Evolutionary conservation across 2,888 invertebrate species (phyloP), one percentile per base, ranked within the genome.

Genomic region (Orthonychiurus folsomi): DNA sequence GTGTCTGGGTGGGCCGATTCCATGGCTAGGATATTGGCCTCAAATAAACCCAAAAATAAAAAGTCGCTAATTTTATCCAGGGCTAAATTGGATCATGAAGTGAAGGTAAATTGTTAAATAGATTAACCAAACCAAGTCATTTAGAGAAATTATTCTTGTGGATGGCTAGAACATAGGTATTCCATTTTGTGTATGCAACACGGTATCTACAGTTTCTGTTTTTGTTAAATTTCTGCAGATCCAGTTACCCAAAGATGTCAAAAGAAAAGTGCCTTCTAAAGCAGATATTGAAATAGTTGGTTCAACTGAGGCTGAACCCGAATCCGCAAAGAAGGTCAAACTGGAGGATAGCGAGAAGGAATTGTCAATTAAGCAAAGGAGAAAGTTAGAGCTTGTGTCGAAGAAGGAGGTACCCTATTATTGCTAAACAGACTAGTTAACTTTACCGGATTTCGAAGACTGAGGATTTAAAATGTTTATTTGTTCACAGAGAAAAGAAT

Each of bases 401-500:
- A 67, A 61, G 55, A 59, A 66, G 66, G 24, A 67, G 62, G 72
- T 70, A 67, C n/a, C 56, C 25, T 54, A n/a, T 21, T 24, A 50
- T 26, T 50, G 47, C 12, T n/a, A 50, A 57, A n/a, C n/a, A n/a
- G n/a, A n/a, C n/a, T n/a, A n/a, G n/a, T n/a, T n/a, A n/a, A n/a
- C n/a, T n/a, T n/a, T n/a, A n/a, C n/a, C n/a, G n/a, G n/a, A n/a
- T n/a, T n/a, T n/a, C n/a, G 26, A 3, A 25, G 24, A 54, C 12
- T 56, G 23, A 56, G 37, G 37, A 37, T n/a, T n/a, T n/a, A n/a
- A n/a, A n/a, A n/a, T n/a, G n/a, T n/a, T n/a, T 59, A 57, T 59
- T 67, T 63, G 70, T 63, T 81, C 79, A 62, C 76, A 85, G 84
- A 84, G 81, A 81, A 79, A 80, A 74, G 82, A 83, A 59, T 80